phyloP scores from a whole-genome alignment of 2,888 invertebrate genomes.

The Sepiola atlantica region DNA sequence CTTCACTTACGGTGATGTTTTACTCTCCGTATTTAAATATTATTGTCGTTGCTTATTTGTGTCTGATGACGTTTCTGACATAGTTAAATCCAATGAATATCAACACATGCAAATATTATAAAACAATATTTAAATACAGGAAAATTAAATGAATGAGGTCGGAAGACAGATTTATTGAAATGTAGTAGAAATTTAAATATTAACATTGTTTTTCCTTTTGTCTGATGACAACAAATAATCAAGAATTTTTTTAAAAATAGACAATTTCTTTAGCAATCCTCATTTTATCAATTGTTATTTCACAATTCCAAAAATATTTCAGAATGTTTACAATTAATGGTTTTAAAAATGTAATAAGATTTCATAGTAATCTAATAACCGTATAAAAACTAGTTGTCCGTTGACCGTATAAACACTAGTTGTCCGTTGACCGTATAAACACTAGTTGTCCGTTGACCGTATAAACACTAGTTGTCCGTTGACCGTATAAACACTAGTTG shows the following conservation, averaged over 20 bases:
- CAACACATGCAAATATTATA: too few species aligned
- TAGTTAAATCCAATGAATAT: too few species aligned
- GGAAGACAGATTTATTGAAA: too few species aligned
- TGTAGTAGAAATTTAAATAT: too few species aligned
- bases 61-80: too few species aligned
- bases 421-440: neutral
- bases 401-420: neutral
- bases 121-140: too few species aligned
- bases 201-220: too few species aligned
- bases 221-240: neutral
- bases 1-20: too few species aligned
- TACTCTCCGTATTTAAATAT: too few species aligned
- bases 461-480: neutral
- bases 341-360: neutral
- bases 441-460: too few species aligned
- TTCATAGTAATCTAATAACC: neutral
- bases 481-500: neutral
- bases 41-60: too few species aligned
- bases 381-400: neutral
- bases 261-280: accelerated
- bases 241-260: neutral
- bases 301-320: neutral
- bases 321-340: neutral
- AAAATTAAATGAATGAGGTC: too few species aligned
- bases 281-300: neutral